Base-by-base conservation (phyloP, 2,797 vertebrate species). In the Xiphorhynchus erythropygius region DNA sequence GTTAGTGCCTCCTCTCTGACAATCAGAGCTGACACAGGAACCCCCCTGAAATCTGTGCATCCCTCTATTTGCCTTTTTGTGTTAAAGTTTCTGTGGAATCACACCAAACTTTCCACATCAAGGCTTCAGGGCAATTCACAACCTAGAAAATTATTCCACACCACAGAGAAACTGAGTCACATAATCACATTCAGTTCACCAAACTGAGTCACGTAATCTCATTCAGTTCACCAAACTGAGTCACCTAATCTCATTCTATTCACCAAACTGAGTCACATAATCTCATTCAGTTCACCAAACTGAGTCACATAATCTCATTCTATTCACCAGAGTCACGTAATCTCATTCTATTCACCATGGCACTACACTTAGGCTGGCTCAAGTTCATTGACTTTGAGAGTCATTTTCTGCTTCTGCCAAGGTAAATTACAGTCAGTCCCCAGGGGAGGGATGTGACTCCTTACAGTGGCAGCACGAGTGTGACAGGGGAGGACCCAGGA, bases 321-420 rank as follows among this genome's bases (percentile, higher is more conserved):
- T 3, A 1, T 3, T n/a, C 76, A 44, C 46, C 53, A 32, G 42
- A 81, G 35, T 19, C 69, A 53, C 44, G 2, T 7, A 5, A 77
- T 12, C 70, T 55, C 13, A 35, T 14, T 28, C 62, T n/a, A 5
- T 37, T 44, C 80, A 73, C 33, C 37, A 9, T 0, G 5, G 30
- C 57, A 10, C 33, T 27, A 23, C 62, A 23, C 42, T 69, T 6
- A 17, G 47, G 23, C 78, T 60, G 60, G 56, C 81, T 79, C 52
- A 27, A 67, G 11, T 50, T 56, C 87, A 30, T 42, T 49, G 87
- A 56, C 64, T 92, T 83, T 28, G 32, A 60, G 75, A 80, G 87
- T 83, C 75, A 80, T 87, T 77, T 77, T 80, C 75, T 89, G 37
- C 63, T 41, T 21, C 78, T 85, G 44, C 79, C 87, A 87, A 44